Conservation (phyloP, 2,797 vertebrate genomes). For the Tauraco hartlaubi region DNA sequence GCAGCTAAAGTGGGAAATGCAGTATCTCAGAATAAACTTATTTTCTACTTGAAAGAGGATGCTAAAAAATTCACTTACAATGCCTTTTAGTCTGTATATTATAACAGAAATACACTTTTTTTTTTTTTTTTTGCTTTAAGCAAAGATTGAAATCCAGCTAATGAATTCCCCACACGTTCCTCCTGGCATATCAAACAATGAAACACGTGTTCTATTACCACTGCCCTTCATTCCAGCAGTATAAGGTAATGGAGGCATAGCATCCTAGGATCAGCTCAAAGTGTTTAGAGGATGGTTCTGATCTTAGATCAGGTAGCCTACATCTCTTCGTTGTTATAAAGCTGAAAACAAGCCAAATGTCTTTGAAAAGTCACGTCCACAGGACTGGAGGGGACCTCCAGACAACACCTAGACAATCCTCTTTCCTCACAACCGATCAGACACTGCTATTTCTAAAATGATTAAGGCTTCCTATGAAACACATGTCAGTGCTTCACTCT, state of each 20-base stretch:
- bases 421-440: background rate
- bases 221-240: background rate
- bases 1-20: slow-evolving; percentile 23
- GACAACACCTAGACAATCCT: background rate
- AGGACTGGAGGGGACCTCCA: background rate
- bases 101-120: background rate
- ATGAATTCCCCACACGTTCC: background rate
- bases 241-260: background rate
- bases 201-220: background rate
- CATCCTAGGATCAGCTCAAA: background rate
- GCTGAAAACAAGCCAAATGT: background rate
- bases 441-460: background rate
- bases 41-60: background rate
- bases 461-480: background rate
- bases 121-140: background rate
- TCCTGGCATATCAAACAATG: background rate
- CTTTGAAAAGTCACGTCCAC: background rate
- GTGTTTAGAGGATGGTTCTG: background rate
- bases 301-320: background rate
- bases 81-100: background rate
- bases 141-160: background rate
- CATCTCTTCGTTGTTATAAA: background rate
- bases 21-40: slow-evolving; percentile 23
- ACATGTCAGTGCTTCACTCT: background rate
- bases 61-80: background rate